Evolutionary conservation across 2,113 vertebrate genomes (phyloP).

Genomic region (Turnix velox): DNA sequence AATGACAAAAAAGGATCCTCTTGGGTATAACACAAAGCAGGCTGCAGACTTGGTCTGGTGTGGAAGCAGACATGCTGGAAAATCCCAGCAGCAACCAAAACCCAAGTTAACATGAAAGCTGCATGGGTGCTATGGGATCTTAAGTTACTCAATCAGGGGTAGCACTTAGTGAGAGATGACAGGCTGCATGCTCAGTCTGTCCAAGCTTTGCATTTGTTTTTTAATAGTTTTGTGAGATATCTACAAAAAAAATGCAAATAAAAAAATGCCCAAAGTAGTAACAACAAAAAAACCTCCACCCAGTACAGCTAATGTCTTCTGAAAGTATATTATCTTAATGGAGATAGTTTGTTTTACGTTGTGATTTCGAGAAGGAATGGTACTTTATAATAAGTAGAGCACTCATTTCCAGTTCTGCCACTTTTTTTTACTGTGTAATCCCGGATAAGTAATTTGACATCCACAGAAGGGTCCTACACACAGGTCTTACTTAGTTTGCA

Average conservation of each 20-base stretch:
- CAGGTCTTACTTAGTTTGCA: not conserved
- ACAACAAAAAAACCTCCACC: fast-evolving
- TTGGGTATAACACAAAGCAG: not conserved
- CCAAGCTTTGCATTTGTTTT: slow-evolving; percentile 6
- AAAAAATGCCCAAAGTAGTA: not conserved
- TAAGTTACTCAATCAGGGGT: not conserved
- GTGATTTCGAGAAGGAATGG: not conserved
- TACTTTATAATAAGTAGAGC: not conserved
- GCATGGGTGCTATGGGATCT: not conserved
- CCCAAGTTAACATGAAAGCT: not conserved
- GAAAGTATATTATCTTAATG: not conserved
- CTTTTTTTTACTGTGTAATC: not conserved
- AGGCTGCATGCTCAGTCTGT: not conserved
- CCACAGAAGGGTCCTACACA: not conserved
- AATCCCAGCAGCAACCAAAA: not conserved
- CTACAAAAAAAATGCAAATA: not conserved
- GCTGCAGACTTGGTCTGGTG: not conserved
- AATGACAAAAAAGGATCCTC: not conserved
- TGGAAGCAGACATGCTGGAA: not conserved
- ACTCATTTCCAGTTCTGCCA: not conserved
- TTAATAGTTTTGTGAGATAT: not conserved
- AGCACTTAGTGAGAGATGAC: not conserved
- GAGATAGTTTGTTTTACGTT: not conserved
- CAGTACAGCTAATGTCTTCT: not conserved
- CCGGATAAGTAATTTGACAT: not conserved